These are phyloP conservation scores for Prunella himalayana DNA, from an alignment of 2,113 vertebrate species.

Conservation along the genomic window DNA sequence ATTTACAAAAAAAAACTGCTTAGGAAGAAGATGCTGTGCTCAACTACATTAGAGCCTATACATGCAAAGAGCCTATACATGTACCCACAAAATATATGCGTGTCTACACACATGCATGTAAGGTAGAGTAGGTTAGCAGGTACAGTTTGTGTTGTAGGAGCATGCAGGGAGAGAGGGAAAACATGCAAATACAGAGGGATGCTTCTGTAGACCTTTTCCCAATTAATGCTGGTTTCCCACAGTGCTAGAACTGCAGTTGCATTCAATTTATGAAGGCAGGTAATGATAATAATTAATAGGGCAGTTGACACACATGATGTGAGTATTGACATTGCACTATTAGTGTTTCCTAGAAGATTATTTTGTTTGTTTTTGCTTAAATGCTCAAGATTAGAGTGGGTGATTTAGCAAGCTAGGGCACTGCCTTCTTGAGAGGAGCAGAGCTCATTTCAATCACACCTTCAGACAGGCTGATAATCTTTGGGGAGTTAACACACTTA, in stretches of 20 bases:
- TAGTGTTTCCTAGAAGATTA: slow-evolving; percentile 68
- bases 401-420: slow-evolving; percentile 56
- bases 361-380: slow-evolving; percentile 71
- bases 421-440: slow-evolving; percentile 33
- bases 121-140: rapidly evolving
- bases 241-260: slow-evolving; percentile 28
- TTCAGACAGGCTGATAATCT: slow-evolving; percentile 68
- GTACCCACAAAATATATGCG: neutral
- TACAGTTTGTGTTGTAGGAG: neutral
- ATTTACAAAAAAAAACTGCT: slow-evolving; percentile 17
- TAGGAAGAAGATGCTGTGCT: neutral
- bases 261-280: slow-evolving; percentile 50
- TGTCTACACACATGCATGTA: neutral
- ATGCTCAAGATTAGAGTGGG: slow-evolving; percentile 51
- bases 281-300: slow-evolving; percentile 65
- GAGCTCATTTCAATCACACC: slow-evolving; percentile 65
- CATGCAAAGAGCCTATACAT: neutral
- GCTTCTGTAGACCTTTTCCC: slow-evolving; percentile 13
- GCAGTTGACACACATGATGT: slow-evolving; percentile 60
- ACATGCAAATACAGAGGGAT: neutral
- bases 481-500: slow-evolving; percentile 59
- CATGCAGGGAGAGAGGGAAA: neutral
- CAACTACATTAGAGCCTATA: neutral
- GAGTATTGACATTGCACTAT: slow-evolving; percentile 48
- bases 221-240: slow-evolving; percentile 57